A percentile compares a stretch with the other conserved stretches of the same genome.
These are phyloP conservation scores for Megaustenia siamemsis DNA, from an alignment of 2,888 invertebrate genomes.

Conservation along the genomic window DNA sequence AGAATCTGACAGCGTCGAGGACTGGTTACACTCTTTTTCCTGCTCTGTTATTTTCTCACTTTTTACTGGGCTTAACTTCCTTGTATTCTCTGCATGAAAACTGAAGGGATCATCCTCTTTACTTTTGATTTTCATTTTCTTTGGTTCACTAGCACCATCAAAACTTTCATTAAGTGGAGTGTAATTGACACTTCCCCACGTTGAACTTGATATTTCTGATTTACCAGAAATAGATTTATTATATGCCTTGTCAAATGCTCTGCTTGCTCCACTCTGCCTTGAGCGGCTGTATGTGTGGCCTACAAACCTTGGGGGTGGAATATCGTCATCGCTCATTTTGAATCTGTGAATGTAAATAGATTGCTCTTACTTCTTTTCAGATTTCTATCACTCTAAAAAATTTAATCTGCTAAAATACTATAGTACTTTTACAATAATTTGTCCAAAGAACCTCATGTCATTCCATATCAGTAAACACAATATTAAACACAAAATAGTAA, in stretches of 20 bases:
- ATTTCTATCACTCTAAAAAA: no score
- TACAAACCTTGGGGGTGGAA: conserved; percentile 54
- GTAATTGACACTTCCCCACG: conserved; percentile 75
- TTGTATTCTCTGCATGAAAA: conserved; percentile 71
- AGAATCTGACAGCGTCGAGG: conserved; percentile 55
- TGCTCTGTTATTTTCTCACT: conserved; percentile 50
- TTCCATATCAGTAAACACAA: no score
- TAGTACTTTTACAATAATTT: no score
- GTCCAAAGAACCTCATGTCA: no score
- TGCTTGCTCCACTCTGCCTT: conserved; percentile 65
- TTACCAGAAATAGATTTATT: conserved; percentile 58
- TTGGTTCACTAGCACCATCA: conserved; percentile 46
- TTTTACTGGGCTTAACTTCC: conserved; percentile 60
- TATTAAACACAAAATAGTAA: no score
- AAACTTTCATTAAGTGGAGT: conserved; percentile 64
- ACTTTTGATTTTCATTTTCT: conserved; percentile 40
- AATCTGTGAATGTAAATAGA: conserved; percentile 27
- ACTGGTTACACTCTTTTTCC: conserved; percentile 19
- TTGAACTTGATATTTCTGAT: conserved; percentile 63
- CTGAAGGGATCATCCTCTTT: conserved; percentile 71
- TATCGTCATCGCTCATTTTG: conserved; percentile 54
- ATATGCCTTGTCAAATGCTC: conserved; percentile 71
- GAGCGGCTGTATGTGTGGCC: conserved; percentile 67
- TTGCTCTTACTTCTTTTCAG: no score
- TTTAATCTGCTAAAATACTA: no score